phyloP scores from a whole-genome alignment of 53 echinoderm and acorn worm species.

The Holothuria scabra region DNA sequence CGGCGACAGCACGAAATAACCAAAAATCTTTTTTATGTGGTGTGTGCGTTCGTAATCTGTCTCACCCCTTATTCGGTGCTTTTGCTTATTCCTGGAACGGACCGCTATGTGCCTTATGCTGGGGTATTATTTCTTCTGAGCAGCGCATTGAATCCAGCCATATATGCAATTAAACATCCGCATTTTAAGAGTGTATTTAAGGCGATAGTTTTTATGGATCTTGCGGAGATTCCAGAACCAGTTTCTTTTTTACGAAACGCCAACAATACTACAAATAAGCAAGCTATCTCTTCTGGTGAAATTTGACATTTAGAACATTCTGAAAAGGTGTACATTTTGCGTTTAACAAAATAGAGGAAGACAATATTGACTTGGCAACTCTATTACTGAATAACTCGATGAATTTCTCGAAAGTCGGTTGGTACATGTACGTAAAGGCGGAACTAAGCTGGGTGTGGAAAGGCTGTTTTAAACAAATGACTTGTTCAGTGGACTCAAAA shows the following conservation, averaged over 20 bases:
- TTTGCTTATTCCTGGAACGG: slow-evolving; percentile 76
- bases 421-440: too few species aligned
- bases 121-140: slow-evolving; percentile 81
- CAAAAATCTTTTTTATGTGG: slow-evolving; percentile 92
- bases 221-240: slow-evolving; percentile 73
- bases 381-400: too few species aligned
- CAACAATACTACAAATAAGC: slow-evolving; percentile 18
- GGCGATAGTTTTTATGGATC: slow-evolving; percentile 57
- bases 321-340: too few species aligned
- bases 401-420: too few species aligned
- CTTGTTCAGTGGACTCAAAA: too few species aligned
- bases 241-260: slow-evolving; percentile 41
- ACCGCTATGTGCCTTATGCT: slow-evolving; percentile 85
- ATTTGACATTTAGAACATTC: too few species aligned
- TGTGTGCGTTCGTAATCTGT: slow-evolving; percentile 85
- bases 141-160: slow-evolving; percentile 85
- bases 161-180: slow-evolving; percentile 91
- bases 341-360: too few species aligned
- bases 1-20: slow-evolving; percentile 82
- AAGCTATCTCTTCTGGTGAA: too few species aligned
- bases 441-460: too few species aligned
- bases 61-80: slow-evolving; percentile 80
- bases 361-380: too few species aligned
- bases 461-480: too few species aligned
- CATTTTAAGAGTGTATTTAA: slow-evolving; percentile 75